These are phyloP conservation scores for Nebria brevicollis DNA, from an alignment of 2,888 invertebrate species.

Conservation along the genomic window DNA sequence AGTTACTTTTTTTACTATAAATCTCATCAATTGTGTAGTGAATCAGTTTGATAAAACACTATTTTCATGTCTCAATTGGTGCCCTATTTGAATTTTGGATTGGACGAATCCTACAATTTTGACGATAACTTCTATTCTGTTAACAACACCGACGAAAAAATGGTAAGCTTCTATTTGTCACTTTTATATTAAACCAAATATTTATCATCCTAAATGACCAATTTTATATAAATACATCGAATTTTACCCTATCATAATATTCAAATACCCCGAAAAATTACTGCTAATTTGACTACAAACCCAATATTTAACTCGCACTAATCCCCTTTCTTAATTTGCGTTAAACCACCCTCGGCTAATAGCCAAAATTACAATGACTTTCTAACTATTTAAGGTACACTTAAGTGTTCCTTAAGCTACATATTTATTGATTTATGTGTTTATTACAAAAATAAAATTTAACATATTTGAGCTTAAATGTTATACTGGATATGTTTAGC, in stretches of 20 bases:
- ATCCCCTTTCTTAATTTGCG: background rate
- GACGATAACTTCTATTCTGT: slow-evolving; percentile 56
- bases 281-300: too few species aligned
- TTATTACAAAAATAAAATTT: too few species aligned
- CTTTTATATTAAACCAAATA: background rate
- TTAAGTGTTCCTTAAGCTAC: too few species aligned
- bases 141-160: slow-evolving; percentile 54
- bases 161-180: slow-evolving; percentile 53
- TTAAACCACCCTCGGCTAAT: background rate
- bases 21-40: background rate
- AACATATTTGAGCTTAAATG: too few species aligned
- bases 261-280: too few species aligned
- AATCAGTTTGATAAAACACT: slow-evolving; percentile 16
- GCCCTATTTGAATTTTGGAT: slow-evolving; percentile 64
- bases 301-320: too few species aligned
- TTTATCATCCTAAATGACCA: background rate
- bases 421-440: too few species aligned
- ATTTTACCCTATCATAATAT: too few species aligned
- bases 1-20: background rate
- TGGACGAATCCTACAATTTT: slow-evolving; percentile 55
- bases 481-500: too few species aligned
- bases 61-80: slow-evolving; percentile 70
- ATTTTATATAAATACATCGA: too few species aligned
- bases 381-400: too few species aligned
- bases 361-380: background rate